A percentile compares a stretch with the other conserved stretches of the same genome.
Evolutionary conservation across 2,113 vertebrate species (phyloP).

Genomic region (Brachyhypopomus occidentalis): DNA sequence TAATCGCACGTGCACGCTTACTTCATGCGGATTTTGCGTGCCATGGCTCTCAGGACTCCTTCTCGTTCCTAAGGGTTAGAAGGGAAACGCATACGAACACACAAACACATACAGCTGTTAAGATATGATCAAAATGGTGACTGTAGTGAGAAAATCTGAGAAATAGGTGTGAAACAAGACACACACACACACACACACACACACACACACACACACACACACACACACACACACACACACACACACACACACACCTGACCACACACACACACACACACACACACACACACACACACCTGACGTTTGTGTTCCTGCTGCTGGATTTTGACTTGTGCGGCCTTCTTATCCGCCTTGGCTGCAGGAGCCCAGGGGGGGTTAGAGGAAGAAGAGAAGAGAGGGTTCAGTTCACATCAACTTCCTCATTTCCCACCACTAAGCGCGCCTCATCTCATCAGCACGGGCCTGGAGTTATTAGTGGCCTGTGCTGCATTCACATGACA

Average conservation of each 20-base stretch:
- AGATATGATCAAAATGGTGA: too few species aligned
- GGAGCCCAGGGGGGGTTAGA: neutral
- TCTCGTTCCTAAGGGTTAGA: slow-evolving; percentile 82
- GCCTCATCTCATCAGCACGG: too few species aligned
- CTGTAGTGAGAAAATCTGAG: neutral
- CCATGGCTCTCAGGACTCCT: slow-evolving; percentile 91
- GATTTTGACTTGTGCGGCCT: slow-evolving; percentile 90
- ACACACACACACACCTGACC: too few species aligned
- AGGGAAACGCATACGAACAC: slow-evolving; percentile 37
- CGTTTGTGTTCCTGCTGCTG: slow-evolving; percentile 89
- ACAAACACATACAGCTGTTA: too few species aligned
- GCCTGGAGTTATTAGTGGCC: neutral
- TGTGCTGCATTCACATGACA: neutral
- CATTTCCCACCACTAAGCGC: too few species aligned
- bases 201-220: too few species aligned
- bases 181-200: slow-evolving; percentile 41
- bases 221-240: too few species aligned
- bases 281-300: slow-evolving; percentile 81
- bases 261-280: too few species aligned
- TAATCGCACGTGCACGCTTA: slow-evolving; percentile 65
- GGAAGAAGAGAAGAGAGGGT: neutral
- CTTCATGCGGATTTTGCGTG: slow-evolving; percentile 95
- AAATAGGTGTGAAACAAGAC: neutral
- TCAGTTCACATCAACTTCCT: too few species aligned
- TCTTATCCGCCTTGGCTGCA: slow-evolving; percentile 93